Percentiles rank a stretch among this genome's conserved stretches.
Conservation (phyloP, 2,113 vertebrate species). For the Heliornis fulica region DNA sequence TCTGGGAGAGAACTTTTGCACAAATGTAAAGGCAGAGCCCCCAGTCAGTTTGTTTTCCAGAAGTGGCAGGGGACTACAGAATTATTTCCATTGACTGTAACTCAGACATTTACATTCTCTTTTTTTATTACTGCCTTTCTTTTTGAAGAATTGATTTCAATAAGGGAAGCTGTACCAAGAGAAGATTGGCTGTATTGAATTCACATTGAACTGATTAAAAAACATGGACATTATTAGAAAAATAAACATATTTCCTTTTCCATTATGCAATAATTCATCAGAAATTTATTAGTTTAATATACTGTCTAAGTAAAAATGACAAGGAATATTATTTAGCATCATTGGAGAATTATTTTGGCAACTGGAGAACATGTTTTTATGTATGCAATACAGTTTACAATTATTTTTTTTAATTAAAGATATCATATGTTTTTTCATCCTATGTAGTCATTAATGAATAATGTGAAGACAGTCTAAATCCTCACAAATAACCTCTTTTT, state of each 20-base stretch:
- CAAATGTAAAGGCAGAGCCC: background rate
- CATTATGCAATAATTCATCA: constrained; percentile 22
- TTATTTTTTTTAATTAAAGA: background rate
- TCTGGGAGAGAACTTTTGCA: background rate
- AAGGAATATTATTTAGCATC: constrained; percentile 43
- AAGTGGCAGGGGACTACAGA: background rate
- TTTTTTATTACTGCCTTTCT: background rate
- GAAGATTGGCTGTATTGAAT: constrained; percentile 67
- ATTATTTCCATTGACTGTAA: constrained; percentile 31
- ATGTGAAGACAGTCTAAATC: background rate
- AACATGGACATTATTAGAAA: constrained; percentile 52
- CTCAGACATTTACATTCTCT: constrained; percentile 8
- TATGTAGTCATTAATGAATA: background rate
- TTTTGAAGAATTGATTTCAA: constrained; percentile 70
- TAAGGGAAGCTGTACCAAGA: constrained; percentile 34
- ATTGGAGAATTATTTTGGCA: constrained; percentile 13
- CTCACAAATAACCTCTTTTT: background rate
- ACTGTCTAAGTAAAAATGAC: constrained; percentile 13
- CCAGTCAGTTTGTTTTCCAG: background rate
- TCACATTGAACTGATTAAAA: constrained; percentile 62
- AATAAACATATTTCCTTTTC: constrained; percentile 54
- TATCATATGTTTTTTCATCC: background rate
- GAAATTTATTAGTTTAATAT: constrained; percentile 62
- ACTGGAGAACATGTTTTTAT: background rate
- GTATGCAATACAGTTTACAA: background rate